Evolutionary conservation across 2,113 vertebrate species (phyloP).

Genomic region (Platysternon megacephalum): DNA sequence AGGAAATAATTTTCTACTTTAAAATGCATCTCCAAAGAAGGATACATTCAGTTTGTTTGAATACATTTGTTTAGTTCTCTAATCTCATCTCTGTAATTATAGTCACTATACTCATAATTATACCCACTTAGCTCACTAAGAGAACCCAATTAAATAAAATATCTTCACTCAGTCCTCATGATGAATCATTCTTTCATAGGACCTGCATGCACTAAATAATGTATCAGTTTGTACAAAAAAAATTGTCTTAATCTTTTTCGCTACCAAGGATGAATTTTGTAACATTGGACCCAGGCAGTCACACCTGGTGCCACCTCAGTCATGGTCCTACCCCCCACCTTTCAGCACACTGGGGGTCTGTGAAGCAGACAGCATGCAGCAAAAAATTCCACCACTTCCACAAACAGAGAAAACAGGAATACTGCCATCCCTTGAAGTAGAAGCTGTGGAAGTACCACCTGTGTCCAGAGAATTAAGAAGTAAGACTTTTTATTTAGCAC

Average conservation of each 20-base stretch:
- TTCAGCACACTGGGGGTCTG: not conserved
- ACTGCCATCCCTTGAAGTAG: not conserved
- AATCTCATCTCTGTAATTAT: not conserved
- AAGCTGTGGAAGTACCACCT: not conserved
- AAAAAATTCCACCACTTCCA: not conserved
- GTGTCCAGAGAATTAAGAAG: not conserved
- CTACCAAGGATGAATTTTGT: not conserved
- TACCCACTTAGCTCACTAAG: too few relatives aligned
- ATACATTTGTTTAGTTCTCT: not conserved
- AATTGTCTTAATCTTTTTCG: not conserved
- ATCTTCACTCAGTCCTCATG: not conserved
- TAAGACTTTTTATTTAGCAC: not conserved
- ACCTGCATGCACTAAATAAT: fast-evolving
- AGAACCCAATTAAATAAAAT: too few relatives aligned
- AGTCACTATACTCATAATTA: not conserved
- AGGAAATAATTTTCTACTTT: too few relatives aligned
- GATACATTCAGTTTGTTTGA: not conserved
- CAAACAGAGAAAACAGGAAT: not conserved
- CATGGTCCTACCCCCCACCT: not conserved
- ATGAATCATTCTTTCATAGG: not conserved
- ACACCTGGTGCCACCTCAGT: not conserved
- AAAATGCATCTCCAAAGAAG: too few relatives aligned
- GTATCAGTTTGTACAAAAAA: not conserved
- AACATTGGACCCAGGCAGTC: fast-evolving
- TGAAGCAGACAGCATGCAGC: not conserved